A percentile compares a stretch with the other conserved stretches of the same genome.
Evolutionary conservation across 2,888 invertebrate species (phyloP).

Genomic region (Agrenia bidenticulata): DNA sequence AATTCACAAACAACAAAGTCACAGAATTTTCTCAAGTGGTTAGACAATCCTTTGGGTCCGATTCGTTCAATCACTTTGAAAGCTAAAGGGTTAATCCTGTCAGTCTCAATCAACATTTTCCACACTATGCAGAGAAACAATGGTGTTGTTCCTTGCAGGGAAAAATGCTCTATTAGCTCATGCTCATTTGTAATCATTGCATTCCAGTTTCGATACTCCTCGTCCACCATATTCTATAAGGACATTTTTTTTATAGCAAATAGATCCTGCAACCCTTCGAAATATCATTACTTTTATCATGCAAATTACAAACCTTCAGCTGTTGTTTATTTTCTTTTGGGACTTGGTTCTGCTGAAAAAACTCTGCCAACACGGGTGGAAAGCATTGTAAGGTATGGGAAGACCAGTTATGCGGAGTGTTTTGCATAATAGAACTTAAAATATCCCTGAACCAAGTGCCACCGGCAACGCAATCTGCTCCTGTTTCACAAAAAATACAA

Average conservation of each 20-base stretch:
- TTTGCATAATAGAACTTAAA: slow-evolving; percentile 83
- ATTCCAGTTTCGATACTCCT: slow-evolving; percentile 94
- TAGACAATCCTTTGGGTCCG: slow-evolving; percentile 85
- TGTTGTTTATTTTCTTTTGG: slow-evolving; percentile 87
- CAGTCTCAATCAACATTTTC: slow-evolving; percentile 82
- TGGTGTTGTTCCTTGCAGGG: slow-evolving; percentile 86
- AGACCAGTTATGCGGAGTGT: slow-evolving; percentile 94
- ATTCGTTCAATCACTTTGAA: slow-evolving; percentile 92
- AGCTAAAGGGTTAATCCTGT: slow-evolving; percentile 89
- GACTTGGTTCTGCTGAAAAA: slow-evolving; percentile 81
- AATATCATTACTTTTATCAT: not conserved
- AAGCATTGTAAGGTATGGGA: slow-evolving; percentile 89
- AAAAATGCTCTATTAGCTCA: slow-evolving; percentile 93
- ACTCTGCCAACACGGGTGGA: slow-evolving; percentile 83
- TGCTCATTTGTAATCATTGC: slow-evolving; percentile 91
- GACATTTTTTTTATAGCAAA: not conserved
- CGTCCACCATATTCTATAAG: slow-evolving; percentile 77
- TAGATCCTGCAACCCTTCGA: not conserved
- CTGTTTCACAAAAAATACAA: slow-evolving; percentile 18
- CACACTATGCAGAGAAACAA: slow-evolving; percentile 89
- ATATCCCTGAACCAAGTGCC: slow-evolving; percentile 88
- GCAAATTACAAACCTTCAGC: slow-evolving; percentile 63
- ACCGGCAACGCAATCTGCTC: slow-evolving; percentile 33
- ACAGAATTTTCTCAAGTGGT: slow-evolving; percentile 89
- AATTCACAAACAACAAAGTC: slow-evolving; percentile 93